Conservation (phyloP, 1,140 invertebrate genomes). For the Hyphantria cunea region DNA sequence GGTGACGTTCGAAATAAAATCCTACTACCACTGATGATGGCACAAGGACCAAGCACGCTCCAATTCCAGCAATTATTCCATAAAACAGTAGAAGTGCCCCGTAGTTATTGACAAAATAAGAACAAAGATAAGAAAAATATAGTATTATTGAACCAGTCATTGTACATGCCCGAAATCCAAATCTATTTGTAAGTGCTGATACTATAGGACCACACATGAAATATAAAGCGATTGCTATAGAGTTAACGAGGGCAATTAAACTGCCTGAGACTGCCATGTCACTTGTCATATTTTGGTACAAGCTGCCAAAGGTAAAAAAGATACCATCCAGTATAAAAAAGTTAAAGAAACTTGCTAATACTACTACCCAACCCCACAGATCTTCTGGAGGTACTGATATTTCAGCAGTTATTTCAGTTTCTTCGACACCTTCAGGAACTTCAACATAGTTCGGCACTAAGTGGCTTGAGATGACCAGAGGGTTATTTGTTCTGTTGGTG, state of each 20-base stretch:
- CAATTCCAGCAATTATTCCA: conserved; percentile 86
- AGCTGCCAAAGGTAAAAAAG: conserved; percentile 65
- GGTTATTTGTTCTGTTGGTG: too few species aligned
- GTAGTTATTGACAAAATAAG: conserved; percentile 62
- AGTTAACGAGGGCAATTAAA: conserved; percentile 62
- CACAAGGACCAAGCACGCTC: conserved; percentile 86
- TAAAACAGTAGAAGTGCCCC: conserved; percentile 58
- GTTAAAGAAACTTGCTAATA: conserved; percentile 53
- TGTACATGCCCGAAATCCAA: conserved; percentile 87
- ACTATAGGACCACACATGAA: conserved; percentile 87
- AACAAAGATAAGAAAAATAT: conserved; percentile 58
- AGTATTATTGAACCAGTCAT: conserved; percentile 83
- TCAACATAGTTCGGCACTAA: too few species aligned
- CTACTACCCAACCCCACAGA: conserved; percentile 71
- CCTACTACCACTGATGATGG: conserved; percentile 88
- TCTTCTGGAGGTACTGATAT: conserved; percentile 67
- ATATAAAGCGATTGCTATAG: conserved; percentile 65
- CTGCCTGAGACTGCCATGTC: conserved; percentile 55
- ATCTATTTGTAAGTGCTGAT: conserved; percentile 87
- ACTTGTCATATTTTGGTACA: conserved; percentile 54
- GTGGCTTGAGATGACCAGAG: too few species aligned
- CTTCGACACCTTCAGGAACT: conserved; percentile 55
- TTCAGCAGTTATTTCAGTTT: conserved; percentile 71
- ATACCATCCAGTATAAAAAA: conserved; percentile 67
- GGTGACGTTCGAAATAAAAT: conserved; percentile 91